Base-by-base conservation (phyloP, 1,140 invertebrate genomes). In the Harlomillsia oculata region DNA sequence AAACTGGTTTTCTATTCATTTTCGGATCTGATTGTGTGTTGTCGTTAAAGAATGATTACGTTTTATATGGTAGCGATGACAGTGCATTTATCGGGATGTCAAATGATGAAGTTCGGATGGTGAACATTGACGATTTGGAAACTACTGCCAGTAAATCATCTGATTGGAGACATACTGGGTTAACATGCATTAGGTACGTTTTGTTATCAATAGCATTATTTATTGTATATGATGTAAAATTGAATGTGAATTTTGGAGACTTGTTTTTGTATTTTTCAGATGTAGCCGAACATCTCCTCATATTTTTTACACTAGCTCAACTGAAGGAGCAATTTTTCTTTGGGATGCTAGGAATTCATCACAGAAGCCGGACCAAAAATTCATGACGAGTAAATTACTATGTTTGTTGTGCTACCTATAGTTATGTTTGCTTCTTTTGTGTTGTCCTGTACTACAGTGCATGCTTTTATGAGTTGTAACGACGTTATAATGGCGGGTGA, bases 221-320 rank as follows among this genome's bases (percentile, higher is more conserved):
- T n/a, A n/a, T n/a, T n/a, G n/a, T n/a, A n/a, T n/a, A n/a, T n/a
- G n/a, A n/a, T n/a, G n/a, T n/a, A n/a, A n/a, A n/a, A n/a, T n/a
- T n/a, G n/a, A n/a, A n/a, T n/a, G n/a, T n/a, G n/a, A n/a, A n/a
- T n/a, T n/a, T n/a, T 32, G 4, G 4, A 32, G 6, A 49, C 16
- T 29, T 5, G n/a, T 29, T 32, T 20, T 3, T 32, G 23, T 20
- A n/a, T 13, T 30, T 49, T 11, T 28, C 9, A 9, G 20, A 9
- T 62, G 64, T 40, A 65, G 64, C 34, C 56, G 50, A 39, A 34
- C 39, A 1, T 46, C 45, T 41, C 51, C 53, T 20, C 16, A 53
- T 2, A 16, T 48, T 8, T 62, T 57, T 32, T 65, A 50, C 25
- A 60, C 53, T 28, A 57, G 59, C 18, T 59, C 60, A 45, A 39